Conservation (phyloP, 2,113 vertebrate species). For the Thomomys bottae region DNA sequence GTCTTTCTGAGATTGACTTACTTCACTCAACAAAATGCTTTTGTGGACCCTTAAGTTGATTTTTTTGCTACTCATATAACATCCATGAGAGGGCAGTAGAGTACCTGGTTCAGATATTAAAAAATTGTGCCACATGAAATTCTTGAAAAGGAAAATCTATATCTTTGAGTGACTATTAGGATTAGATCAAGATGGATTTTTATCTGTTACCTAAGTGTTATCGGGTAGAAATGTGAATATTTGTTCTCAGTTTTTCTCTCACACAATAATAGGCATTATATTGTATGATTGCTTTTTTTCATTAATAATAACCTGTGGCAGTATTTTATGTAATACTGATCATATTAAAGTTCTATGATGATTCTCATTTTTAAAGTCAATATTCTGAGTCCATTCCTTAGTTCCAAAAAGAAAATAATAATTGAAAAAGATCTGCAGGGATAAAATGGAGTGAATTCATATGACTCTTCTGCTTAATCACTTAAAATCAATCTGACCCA, state of each 20-base stretch:
- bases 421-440: not conserved
- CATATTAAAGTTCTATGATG: not conserved
- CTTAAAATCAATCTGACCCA: not conserved
- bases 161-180: not conserved
- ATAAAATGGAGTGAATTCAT: not conserved
- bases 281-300: not conserved
- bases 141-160: not conserved
- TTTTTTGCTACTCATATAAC: conserved; percentile 50
- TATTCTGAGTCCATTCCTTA: not conserved
- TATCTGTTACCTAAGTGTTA: not conserved
- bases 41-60: not conserved
- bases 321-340: not conserved
- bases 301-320: not conserved
- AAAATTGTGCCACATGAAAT: not conserved
- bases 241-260: not conserved
- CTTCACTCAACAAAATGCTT: not conserved
- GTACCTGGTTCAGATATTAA: conserved; percentile 58
- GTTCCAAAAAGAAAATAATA: not conserved
- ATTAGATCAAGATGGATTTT: conserved; percentile 8
- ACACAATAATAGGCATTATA: not conserved
- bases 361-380: not conserved
- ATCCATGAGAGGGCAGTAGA: conserved; percentile 84
- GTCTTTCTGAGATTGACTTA: no score
- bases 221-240: not conserved
- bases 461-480: not conserved